phyloP scores from a whole-genome alignment of 1,140 invertebrate species.

The Scaptomyza hsui region DNA sequence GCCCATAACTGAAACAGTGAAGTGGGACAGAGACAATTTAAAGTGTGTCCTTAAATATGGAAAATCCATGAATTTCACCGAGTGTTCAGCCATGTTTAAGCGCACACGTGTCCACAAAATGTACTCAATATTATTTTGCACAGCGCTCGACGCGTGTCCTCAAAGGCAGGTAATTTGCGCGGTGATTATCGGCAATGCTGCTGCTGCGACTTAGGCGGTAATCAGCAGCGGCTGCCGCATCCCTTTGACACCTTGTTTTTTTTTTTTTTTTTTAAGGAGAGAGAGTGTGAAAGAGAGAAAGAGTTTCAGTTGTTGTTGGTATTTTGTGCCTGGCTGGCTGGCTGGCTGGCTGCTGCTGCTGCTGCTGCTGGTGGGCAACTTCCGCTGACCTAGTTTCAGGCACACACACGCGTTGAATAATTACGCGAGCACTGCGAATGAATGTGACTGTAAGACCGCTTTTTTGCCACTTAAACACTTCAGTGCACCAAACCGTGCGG shows the following conservation, averaged over 20 bases:
- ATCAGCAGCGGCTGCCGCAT: slow-evolving; percentile 36
- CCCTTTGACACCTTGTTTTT: slow-evolving; percentile 46
- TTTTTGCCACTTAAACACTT: slow-evolving; percentile 25
- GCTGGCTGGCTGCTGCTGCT: slow-evolving; percentile 39
- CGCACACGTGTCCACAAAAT: slow-evolving; percentile 15
- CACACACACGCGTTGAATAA: slow-evolving; percentile 60
- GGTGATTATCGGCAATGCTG: slow-evolving; percentile 36
- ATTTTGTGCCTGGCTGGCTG: slow-evolving; percentile 10
- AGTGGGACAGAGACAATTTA: too few species aligned
- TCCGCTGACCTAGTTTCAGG: slow-evolving; percentile 72
- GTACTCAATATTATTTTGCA: slow-evolving; percentile 28
- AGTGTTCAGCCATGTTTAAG: background rate
- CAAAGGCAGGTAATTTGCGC: slow-evolving; percentile 9
- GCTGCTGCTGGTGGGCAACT: slow-evolving; percentile 53
- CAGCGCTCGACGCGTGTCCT: slow-evolving; percentile 6
- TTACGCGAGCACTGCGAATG: slow-evolving; percentile 58
- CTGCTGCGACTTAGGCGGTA: slow-evolving; percentile 18
- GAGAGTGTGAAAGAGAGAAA: background rate
- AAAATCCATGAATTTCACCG: too few species aligned
- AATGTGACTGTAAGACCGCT: slow-evolving; percentile 34
- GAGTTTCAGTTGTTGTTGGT: slow-evolving; percentile 10
- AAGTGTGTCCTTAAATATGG: background rate
- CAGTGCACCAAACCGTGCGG: slow-evolving; percentile 1
- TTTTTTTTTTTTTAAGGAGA: background rate
- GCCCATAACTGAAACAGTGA: background rate